Conservation (phyloP, 2,888 invertebrate species). For the Calameuta pallipes region DNA sequence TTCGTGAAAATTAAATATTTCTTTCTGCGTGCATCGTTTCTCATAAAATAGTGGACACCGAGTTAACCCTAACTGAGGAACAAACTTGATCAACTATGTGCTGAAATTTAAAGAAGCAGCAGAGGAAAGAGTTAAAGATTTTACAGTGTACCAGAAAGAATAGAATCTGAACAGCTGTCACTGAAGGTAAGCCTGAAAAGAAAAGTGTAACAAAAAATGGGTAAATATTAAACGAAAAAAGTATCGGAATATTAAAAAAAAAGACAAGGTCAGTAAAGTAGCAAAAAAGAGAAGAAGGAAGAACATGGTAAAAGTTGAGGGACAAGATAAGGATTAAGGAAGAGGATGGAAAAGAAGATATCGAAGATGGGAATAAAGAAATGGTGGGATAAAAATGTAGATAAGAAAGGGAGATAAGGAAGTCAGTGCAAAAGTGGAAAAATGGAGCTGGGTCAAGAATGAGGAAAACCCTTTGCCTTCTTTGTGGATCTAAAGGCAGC, state of each 20-base stretch:
- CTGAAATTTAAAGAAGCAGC: neutral
- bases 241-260: no score
- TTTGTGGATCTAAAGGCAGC: no score
- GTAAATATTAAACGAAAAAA: no score
- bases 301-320: no score
- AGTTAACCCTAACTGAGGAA: neutral
- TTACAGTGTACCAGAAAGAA: neutral
- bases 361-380: neutral
- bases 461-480: neutral
- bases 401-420: neutral
- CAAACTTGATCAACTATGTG: conserved; percentile 8
- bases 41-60: no score
- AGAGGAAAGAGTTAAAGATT: neutral
- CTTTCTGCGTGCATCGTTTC: no score
- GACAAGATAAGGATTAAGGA: neutral
- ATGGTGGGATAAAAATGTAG: neutral
- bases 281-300: neutral
- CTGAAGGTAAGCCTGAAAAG: neutral
- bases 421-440: neutral
- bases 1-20: no score
- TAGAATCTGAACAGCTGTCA: conserved; percentile 7
- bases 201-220: no score
- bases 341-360: neutral
- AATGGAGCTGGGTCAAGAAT: neutral
- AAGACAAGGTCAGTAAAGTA: neutral